Base-by-base conservation (phyloP, 1,140 invertebrate species). In the Heliconius himera region DNA sequence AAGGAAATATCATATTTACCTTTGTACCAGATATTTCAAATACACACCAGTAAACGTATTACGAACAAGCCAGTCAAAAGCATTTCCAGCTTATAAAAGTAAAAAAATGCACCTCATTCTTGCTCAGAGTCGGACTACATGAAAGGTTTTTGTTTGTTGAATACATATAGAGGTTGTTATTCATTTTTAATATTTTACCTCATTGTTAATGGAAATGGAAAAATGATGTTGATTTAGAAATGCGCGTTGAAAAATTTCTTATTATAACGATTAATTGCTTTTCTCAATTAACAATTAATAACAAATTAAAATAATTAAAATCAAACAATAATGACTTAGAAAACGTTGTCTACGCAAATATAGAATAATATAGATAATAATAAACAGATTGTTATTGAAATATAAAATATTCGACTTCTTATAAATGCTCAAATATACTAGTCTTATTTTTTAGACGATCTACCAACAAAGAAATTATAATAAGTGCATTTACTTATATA, bases 51-150 rank as follows among this genome's bases (percentile, higher is more conserved):
- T 66, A 66, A 66, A 66, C 11, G 22, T 29, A 66, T 66, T 66
- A 66, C 4, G 60, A 26, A 66, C 9, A 16, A 29, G 60, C 26
- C 60, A 13, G 22, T 66, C 22, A 66, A 66, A 66, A 66, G 60
- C 22, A 29, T 66, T 66, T 66, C 41, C 60, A 29, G 13, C 13
- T 13, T 16, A 16, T 66, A 66, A 66, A 66, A 66, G 16, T 11
- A 66, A 66, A 66, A 36, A 36, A 66, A 29, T 1, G 60, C 1
- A 18, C 13, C 29, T 29, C 60, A 66, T 66, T 29, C 60, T 66
- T 66, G 60, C 60, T 66, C 60, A 66, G 60, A 66, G 13, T 66
- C 26, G 22, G 60, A 66, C 60, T 66, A 66, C 60, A 66, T 66
- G 29, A 66, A 29, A 66, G 60, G 26, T 66, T 66, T 66, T 66